phyloP scores from a whole-genome alignment of 2,113 vertebrate species.

The Talpa occidentalis region DNA sequence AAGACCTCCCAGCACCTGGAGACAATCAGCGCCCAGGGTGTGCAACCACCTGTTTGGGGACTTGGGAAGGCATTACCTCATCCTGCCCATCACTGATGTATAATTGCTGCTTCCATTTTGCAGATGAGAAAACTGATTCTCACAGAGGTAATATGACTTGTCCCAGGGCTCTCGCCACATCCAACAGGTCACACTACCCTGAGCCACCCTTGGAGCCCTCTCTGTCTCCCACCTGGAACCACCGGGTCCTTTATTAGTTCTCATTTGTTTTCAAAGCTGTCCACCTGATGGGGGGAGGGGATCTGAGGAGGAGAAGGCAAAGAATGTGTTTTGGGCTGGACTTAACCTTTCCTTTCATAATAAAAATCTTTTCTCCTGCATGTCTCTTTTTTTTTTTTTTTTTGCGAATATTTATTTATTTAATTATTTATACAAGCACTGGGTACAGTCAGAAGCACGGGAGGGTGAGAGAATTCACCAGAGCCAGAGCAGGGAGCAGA shows the following conservation, averaged over 20 bases:
- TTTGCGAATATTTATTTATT: too few species aligned
- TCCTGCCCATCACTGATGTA: neutral
- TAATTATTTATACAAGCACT: too few species aligned
- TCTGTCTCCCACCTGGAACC: neutral
- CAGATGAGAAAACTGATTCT: neutral
- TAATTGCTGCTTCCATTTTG: neutral
- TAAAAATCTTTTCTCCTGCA: neutral
- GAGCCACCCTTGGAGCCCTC: neutral
- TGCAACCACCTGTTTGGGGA: neutral
- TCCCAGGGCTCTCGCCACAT: neutral
- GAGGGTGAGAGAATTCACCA: too few species aligned
- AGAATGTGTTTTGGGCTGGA: neutral
- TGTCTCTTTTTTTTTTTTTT: too few species aligned
- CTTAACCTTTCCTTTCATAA: neutral
- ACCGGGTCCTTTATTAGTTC: neutral
- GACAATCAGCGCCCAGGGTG: neutral
- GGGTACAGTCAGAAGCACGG: too few species aligned
- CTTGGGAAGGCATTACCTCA: too few species aligned
- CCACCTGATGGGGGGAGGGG: accelerated
- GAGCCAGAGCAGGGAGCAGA: too few species aligned
- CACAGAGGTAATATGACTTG: neutral
- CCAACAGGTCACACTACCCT: neutral
- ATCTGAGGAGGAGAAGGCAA: neutral
- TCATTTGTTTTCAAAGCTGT: neutral
- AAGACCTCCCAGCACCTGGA: neutral